phyloP scores from a whole-genome alignment of 2,113 vertebrate genomes.

The Scalopus aquaticus region DNA sequence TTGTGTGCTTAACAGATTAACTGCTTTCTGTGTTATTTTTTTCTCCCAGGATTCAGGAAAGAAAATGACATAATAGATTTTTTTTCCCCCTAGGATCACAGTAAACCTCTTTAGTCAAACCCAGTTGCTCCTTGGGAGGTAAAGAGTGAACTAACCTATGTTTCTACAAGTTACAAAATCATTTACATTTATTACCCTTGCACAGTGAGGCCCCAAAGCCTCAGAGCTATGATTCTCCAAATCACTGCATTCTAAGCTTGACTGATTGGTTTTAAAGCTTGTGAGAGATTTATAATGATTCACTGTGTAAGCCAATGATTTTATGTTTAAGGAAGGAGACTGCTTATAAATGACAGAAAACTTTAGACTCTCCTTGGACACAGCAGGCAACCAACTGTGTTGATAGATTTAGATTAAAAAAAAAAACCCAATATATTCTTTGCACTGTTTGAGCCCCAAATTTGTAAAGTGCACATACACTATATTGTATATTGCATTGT shows the following conservation, averaged over 20 bases:
- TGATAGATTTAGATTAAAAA: conserved; percentile 79
- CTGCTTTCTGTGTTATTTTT: conserved; percentile 55
- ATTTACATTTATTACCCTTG: conserved; percentile 84
- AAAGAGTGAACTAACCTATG: conserved; percentile 75
- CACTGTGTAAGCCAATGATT: conserved; percentile 85
- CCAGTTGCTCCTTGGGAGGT: conserved; percentile 75
- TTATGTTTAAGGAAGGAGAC: conserved; percentile 86
- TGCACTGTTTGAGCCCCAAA: conserved; percentile 77
- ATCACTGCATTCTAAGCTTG: conserved; percentile 85
- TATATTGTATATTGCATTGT: not conserved
- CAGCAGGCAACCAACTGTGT: conserved; percentile 83
- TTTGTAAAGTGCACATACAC: conserved; percentile 69
- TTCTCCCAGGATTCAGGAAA: conserved; percentile 68
- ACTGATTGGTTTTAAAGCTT: conserved; percentile 89
- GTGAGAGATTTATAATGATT: conserved; percentile 87
- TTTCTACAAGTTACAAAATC: conserved; percentile 82
- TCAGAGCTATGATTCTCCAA: conserved; percentile 85
- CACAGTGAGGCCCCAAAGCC: conserved; percentile 81
- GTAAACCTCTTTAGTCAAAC: conserved; percentile 75
- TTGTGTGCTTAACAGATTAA: conserved; percentile 76
- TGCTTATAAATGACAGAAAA: conserved; percentile 86
- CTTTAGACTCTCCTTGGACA: conserved; percentile 81
- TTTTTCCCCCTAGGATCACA: conserved; percentile 40
- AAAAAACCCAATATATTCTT: conserved; percentile 72
- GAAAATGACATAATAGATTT: conserved; percentile 67